Base-by-base conservation (phyloP, 2,888 invertebrate genomes). In the Lathronympha strigana region DNA sequence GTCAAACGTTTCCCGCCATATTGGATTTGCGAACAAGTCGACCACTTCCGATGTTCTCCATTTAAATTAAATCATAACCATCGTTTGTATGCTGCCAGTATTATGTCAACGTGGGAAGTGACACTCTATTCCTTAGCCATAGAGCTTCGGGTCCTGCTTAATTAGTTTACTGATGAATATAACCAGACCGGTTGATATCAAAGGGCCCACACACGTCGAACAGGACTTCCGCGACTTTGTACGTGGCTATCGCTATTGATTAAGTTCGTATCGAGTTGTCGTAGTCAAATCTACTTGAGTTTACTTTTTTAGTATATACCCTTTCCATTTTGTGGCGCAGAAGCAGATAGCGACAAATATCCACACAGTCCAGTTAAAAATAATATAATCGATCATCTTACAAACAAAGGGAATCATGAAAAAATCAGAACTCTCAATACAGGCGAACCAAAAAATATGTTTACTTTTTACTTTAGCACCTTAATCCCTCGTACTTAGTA, bases 171-270 rank as follows among this genome's bases (percentile, higher is more conserved):
- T 55, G 43, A 58, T 45, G 58, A 63, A 61, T 49, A 60, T 63
- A 70, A 61, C 58, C 60, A 71, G 73, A 72, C 67, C 69, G 58
- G 58, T 60, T 54, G 23, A 73, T 76, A 80, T 82, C 77, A 80
- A 80, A 79, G 77, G 79, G 83, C 75, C 83, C 86, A 85, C 86
- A 83, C 86, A 82, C 84, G 77, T 71, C 68, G 83, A 55, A 60
- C 68, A 66, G 71, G 71, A 78, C 83, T 83, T 86, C 85, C 86
- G 78, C 72, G 71, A 73, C 77, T 75, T 78, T 78, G 73, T 75
- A 68, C 71, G 69, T 60, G 67, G 62, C 66, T 61, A 71, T 72
- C 68, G 61, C 54, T 71, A 69, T 72, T 51, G 51, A 72, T 75
- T 75, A 71, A 73, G 72, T 53, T 61, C 5, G 40, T 60, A 58